phyloP scores from a whole-genome alignment of 92 coral and sea anemone species.

The Desmophyllum pertusum region DNA sequence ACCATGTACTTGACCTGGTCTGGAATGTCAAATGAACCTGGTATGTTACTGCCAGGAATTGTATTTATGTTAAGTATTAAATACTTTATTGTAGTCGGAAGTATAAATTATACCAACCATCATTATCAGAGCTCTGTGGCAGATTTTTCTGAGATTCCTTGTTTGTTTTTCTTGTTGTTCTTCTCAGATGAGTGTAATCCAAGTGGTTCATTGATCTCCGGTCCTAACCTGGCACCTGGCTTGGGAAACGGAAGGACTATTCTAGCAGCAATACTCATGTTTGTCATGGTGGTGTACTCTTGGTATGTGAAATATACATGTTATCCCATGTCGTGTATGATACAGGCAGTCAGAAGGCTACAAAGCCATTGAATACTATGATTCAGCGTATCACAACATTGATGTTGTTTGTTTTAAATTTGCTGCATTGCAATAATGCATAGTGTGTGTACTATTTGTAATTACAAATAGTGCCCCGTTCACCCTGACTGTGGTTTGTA shows the following conservation, averaged over 20 bases:
- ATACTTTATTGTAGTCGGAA: neutral
- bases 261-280: conserved; percentile 90
- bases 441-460: neutral
- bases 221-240: conserved; percentile 69
- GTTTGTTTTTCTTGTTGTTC: neutral
- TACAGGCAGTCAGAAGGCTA: neutral
- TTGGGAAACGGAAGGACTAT: conserved; percentile 80
- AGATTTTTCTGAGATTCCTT: neutral
- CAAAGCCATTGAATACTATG: neutral
- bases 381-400: too few species aligned
- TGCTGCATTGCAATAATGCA: neutral
- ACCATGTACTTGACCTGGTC: conserved; percentile 99
- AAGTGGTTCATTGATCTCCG: conserved; percentile 66
- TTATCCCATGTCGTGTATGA: neutral
- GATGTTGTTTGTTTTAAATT: too few species aligned
- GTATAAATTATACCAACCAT: neutral
- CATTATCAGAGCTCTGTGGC: neutral
- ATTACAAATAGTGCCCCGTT: too few species aligned
- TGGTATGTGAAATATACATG: conserved; percentile 65
- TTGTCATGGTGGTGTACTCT: conserved; percentile 93
- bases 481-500: neutral
- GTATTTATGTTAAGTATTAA: neutral
- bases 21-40: conserved; percentile 97
- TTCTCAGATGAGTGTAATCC: conserved; percentile 79
- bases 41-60: conserved; percentile 32